A percentile compares a stretch with the other conserved stretches of the same genome.
Evolutionary conservation across 2,888 invertebrate genomes (phyloP).

Genomic region (Actias luna): DNA sequence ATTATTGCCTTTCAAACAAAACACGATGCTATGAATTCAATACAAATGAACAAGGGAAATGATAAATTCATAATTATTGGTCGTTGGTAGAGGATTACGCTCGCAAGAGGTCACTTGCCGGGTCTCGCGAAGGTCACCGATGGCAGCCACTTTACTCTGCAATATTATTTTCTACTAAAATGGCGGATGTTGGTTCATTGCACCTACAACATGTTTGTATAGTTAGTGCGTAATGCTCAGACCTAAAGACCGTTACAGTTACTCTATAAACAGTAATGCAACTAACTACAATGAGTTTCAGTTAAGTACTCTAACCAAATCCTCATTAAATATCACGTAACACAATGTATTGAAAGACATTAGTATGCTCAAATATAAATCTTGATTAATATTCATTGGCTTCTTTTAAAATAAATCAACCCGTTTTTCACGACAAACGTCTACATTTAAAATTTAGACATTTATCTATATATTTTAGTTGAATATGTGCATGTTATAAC

Average conservation of each 20-base stretch:
- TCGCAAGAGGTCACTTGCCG: not conserved
- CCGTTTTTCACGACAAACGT: no score
- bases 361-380: no score
- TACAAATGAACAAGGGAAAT: not conserved
- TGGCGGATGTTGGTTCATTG: slow-evolving; percentile 46
- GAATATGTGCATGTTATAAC: no score
- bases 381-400: no score
- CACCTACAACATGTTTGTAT: slow-evolving; percentile 35
- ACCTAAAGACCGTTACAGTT: slow-evolving; percentile 2
- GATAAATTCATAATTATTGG: not conserved
- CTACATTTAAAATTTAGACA: no score
- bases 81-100: not conserved
- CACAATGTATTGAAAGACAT: no score
- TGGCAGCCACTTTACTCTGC: slow-evolving; percentile 14
- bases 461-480: no score
- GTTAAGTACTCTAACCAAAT: no score
- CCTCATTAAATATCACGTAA: no score
- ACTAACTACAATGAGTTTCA: no score
- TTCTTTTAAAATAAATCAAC: no score
- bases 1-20: not conserved
- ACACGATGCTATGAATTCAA: not conserved
- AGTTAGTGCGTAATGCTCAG: slow-evolving; percentile 2
- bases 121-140: not conserved
- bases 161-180: slow-evolving; percentile 27
- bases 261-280: not conserved